Conservation (phyloP, 2,888 invertebrate genomes). For the Calephelis perditalis region DNA sequence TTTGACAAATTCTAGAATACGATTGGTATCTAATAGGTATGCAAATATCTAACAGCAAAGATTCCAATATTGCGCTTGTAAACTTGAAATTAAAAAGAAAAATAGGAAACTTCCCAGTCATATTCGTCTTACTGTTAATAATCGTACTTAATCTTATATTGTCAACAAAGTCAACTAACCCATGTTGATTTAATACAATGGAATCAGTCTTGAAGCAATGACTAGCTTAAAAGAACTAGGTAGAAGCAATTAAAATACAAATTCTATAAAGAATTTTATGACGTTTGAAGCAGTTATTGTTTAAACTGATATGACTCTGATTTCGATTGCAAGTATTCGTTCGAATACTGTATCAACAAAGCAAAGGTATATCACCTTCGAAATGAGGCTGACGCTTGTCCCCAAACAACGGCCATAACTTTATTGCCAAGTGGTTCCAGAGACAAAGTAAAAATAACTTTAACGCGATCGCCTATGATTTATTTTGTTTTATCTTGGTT, state of each 20-base stretch:
- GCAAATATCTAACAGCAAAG: no score
- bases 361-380: slow-evolving; percentile 65
- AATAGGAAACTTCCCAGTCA: no score
- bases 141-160: no score
- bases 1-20: no score
- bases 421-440: slow-evolving; percentile 45
- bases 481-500: slow-evolving; percentile 42
- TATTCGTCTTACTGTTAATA: no score
- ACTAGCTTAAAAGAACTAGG: neutral
- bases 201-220: no score
- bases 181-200: no score
- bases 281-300: slow-evolving; percentile 15
- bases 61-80: no score
- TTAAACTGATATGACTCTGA: slow-evolving; percentile 20
- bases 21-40: no score
- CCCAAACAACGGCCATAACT: slow-evolving; percentile 63
- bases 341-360: slow-evolving; percentile 56
- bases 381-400: slow-evolving; percentile 55
- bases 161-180: no score
- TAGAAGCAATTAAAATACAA: neutral
- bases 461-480: slow-evolving; percentile 46
- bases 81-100: no score
- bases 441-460: slow-evolving; percentile 55
- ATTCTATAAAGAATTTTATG: neutral
- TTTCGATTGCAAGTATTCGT: slow-evolving; percentile 29